These are phyloP conservation scores for Sinonovacula constricta DNA, from an alignment of 1,140 invertebrate genomes.

Conservation along the genomic window DNA sequence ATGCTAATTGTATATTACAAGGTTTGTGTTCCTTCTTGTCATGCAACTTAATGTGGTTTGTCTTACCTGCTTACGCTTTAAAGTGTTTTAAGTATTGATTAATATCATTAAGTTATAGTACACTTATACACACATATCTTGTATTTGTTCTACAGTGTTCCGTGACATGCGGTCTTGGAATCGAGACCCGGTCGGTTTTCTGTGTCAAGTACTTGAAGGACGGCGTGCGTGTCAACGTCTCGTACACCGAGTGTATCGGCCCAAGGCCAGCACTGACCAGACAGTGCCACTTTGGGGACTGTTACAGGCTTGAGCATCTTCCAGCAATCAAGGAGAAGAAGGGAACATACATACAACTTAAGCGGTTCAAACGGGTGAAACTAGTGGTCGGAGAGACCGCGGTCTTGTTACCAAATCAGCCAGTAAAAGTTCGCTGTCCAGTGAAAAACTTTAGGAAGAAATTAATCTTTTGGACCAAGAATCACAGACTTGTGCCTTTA, in stretches of 20 bases:
- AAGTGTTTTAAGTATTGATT: no score
- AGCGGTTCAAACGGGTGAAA: constrained; percentile 47
- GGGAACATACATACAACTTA: constrained; percentile 62
- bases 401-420: constrained; percentile 55
- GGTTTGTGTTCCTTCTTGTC: no score
- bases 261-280: constrained; percentile 47
- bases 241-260: constrained; percentile 49
- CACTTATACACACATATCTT: no score
- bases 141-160: constrained; percentile 83
- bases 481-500: constrained; percentile 57
- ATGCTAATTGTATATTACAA: no score
- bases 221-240: constrained; percentile 53
- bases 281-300: constrained; percentile 50
- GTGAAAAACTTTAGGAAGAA: constrained; percentile 66
- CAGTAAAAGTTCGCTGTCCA: constrained; percentile 58
- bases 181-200: constrained; percentile 84
- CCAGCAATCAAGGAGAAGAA: constrained; percentile 62
- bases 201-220: constrained; percentile 85
- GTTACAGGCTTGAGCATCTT: constrained; percentile 40
- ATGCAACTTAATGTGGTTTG: no score
- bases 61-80: no score
- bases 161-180: constrained; percentile 83
- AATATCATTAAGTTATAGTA: no score
- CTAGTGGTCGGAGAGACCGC: constrained; percentile 56
- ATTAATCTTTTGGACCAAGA: constrained; percentile 64